Conservation (phyloP, 1,140 invertebrate species). For the Augochlora pura region DNA sequence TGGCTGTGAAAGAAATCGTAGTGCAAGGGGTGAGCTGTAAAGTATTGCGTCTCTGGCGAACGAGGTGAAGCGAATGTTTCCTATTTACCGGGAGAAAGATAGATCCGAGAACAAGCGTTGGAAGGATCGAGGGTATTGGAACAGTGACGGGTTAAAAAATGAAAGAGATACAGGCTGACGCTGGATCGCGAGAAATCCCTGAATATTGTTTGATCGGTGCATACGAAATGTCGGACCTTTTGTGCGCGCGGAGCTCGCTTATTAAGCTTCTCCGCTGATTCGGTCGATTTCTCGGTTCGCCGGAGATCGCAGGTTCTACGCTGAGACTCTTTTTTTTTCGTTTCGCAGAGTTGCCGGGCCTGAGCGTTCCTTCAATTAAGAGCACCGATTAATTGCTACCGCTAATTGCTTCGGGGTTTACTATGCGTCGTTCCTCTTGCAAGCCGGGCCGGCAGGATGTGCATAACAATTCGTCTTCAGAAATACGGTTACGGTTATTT, state of each 20-base stretch:
- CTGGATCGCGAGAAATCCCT: not conserved
- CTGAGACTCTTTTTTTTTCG: not conserved
- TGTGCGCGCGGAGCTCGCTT: not conserved
- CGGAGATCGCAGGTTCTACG: not conserved
- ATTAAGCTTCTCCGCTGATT: not conserved
- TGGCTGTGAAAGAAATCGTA: too few species aligned
- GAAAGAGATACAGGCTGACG: not conserved
- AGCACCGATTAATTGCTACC: conserved; percentile 26
- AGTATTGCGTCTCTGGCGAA: not conserved
- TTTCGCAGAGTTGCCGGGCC: not conserved
- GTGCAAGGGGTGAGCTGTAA: not conserved
- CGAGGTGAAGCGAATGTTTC: not conserved
- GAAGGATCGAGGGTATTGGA: not conserved
- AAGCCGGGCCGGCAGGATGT: not conserved
- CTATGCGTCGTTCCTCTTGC: not conserved
- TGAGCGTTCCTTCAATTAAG: conserved; percentile 24
- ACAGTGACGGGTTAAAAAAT: not conserved
- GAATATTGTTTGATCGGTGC: conserved; percentile 1
- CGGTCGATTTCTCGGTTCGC: not conserved
- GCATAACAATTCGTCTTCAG: not conserved
- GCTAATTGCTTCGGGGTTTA: not conserved
- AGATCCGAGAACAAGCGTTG: not conserved
- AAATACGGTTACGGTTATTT: not conserved
- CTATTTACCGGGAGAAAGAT: not conserved
- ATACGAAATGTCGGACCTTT: conserved; percentile 24